Evolutionary conservation across 2,113 vertebrate species (phyloP).

Genomic region (Coturnix japonica): DNA sequence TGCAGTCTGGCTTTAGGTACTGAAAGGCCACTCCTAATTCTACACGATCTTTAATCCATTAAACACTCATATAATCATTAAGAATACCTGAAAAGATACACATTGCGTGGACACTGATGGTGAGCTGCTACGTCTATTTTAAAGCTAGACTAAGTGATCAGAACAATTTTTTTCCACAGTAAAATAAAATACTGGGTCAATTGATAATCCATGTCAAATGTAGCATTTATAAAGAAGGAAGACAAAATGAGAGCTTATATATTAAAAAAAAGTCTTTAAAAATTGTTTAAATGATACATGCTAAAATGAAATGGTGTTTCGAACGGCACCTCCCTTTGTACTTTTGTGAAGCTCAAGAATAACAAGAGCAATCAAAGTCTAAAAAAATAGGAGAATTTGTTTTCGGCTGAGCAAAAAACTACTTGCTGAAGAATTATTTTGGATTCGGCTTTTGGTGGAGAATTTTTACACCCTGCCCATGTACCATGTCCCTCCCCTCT

Average conservation of each 20-base stretch:
- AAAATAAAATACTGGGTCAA: background rate
- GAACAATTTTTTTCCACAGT: background rate
- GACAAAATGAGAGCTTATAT: background rate
- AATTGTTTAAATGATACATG: background rate
- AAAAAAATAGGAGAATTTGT: background rate
- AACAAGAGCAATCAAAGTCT: background rate
- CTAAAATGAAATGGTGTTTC: background rate
- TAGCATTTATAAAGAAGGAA: background rate
- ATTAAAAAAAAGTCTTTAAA: background rate
- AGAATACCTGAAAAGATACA: background rate
- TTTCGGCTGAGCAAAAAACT: background rate
- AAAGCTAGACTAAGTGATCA: background rate
- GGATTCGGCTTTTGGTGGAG: background rate
- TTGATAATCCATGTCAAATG: background rate
- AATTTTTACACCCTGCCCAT: background rate
- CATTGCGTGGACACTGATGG: background rate
- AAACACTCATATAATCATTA: background rate
- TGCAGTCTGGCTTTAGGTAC: no score
- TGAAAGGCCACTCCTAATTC: background rate
- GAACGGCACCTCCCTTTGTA: background rate
- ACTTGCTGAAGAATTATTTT: background rate
- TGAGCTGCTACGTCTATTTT: background rate
- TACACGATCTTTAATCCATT: background rate
- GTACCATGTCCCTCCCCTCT: no score
- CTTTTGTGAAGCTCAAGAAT: background rate